Conservation (phyloP, 2,113 vertebrate genomes). For the Lophura nycthemera region DNA sequence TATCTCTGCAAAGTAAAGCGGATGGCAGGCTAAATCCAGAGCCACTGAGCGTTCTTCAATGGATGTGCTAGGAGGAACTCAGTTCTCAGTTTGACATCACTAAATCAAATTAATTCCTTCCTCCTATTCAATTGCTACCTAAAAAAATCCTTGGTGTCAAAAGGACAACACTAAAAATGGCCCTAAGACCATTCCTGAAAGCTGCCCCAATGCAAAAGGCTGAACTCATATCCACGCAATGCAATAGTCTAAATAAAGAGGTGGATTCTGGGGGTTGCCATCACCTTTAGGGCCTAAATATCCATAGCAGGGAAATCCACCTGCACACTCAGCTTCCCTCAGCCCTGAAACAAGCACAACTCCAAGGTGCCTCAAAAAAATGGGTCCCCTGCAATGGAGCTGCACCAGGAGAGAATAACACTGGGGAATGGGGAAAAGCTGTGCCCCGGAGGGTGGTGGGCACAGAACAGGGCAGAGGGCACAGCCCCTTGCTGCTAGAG, state of each 20-base stretch:
- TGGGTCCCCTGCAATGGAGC: background rate
- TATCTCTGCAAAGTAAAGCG: conserved; percentile 16
- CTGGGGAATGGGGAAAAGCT: background rate
- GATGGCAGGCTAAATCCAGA: conserved; percentile 53
- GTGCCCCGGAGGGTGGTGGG: background rate
- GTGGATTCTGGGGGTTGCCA: background rate
- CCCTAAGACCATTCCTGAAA: background rate
- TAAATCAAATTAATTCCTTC: conserved; percentile 66
- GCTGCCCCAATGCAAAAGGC: background rate
- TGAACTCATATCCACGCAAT: accelerated
- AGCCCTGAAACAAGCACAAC: background rate
- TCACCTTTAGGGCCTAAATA: background rate
- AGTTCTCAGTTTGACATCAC: conserved; percentile 22
- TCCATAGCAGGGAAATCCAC: background rate
- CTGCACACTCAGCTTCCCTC: background rate
- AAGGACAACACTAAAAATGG: conserved; percentile 41
- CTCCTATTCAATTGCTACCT: conserved; percentile 46
- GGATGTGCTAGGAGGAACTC: conserved; percentile 54
- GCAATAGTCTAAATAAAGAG: background rate
- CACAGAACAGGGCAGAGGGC: background rate
- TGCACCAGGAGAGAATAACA: background rate
- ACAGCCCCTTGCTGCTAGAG: background rate
- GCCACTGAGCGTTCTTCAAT: conserved; percentile 34
- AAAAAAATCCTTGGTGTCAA: conserved; percentile 25
- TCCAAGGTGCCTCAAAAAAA: background rate